Base-by-base conservation (phyloP, 2,797 vertebrate species). In the Momotus momota region DNA sequence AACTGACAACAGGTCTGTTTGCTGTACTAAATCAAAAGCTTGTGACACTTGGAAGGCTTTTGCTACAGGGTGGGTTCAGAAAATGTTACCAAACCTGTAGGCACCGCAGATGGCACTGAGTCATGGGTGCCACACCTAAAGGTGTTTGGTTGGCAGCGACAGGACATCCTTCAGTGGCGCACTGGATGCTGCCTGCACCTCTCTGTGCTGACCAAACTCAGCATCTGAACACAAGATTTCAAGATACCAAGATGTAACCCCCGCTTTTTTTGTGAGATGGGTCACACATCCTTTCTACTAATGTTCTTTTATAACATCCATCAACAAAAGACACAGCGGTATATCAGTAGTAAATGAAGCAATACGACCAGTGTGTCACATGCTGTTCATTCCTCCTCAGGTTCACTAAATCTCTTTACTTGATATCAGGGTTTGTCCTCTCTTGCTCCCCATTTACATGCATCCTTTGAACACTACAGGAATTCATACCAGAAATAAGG, bases 11-110 rank as follows among this genome's bases (percentile, higher is more conserved):
- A 74, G 23, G 71, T 75, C 75, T 0, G 0, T 86, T 88, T 86
- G 58, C 80, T 79, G 17, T 58, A 33, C 54, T 88, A 25, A 65
- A 86, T 45, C 65, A 93, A 93, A 92, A 66, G 62, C 49, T 26
- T 66, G 69, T 45, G 52, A 88, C 51, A 40, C 23, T 78, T 48
- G 17, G 65, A 82, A 89, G 70, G 25, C 26, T 91, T 93, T 95
- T 72, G 54, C 78, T 86, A 70, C 65, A 83, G 79, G 54, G 69
- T 25, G 6, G 22, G 75, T 72, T 94, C 81, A 94, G 94, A 95
- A 93, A 97, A 96, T 84, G 93, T 60, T 60, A 93, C 96, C 94
- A 79, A 95, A 95, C 93, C 94, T 88, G 95, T 73, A 93, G 84
- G 54, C 54, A 65, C 20, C 0, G 1, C 73, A 87, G 92, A 74